These are phyloP conservation scores for Diadegma fenestrale DNA, from an alignment of 2,888 invertebrate genomes.

Conservation along the genomic window DNA sequence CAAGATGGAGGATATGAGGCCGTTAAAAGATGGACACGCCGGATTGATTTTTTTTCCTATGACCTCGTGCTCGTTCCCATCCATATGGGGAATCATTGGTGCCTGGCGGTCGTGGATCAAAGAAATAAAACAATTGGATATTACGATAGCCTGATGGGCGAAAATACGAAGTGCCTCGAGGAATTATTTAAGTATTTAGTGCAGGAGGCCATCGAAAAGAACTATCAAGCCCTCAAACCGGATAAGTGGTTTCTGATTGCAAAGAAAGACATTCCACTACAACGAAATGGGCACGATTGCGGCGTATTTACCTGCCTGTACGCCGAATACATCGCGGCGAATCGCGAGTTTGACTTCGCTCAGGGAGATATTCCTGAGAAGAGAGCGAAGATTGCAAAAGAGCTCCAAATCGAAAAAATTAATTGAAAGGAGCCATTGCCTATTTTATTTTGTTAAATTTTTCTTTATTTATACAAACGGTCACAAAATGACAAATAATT, in stretches of 20 bases:
- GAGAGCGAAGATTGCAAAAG: too few species aligned
- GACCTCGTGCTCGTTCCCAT: slow-evolving; percentile 96
- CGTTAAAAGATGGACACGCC: slow-evolving; percentile 96
- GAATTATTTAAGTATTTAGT: slow-evolving; percentile 85
- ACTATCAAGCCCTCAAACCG: too few species aligned
- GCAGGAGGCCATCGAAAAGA: neutral
- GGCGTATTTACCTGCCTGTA: slow-evolving; percentile 99
- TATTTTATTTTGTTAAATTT: too few species aligned
- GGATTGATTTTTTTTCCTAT: slow-evolving; percentile 93
- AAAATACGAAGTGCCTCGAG: slow-evolving; percentile 90
- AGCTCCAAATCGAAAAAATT: too few species aligned
- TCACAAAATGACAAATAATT: too few species aligned
- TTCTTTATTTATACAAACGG: too few species aligned
- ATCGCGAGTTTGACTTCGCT: too few species aligned
- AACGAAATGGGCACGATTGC: slow-evolving; percentile 98
- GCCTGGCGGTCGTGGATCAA: slow-evolving; percentile 95
- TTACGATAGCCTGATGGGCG: slow-evolving; percentile 96
- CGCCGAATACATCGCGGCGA: slow-evolving; percentile 96
- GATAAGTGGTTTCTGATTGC: slow-evolving; percentile 82
- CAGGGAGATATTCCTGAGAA: too few species aligned
- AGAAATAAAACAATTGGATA: slow-evolving; percentile 90
- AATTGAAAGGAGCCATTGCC: too few species aligned
- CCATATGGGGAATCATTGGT: slow-evolving; percentile 98
- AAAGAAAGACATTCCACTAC: slow-evolving; percentile 92
- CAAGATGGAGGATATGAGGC: slow-evolving; percentile 89